phyloP scores from a whole-genome alignment of 2,113 vertebrate genomes.

The Scolopax mira region DNA sequence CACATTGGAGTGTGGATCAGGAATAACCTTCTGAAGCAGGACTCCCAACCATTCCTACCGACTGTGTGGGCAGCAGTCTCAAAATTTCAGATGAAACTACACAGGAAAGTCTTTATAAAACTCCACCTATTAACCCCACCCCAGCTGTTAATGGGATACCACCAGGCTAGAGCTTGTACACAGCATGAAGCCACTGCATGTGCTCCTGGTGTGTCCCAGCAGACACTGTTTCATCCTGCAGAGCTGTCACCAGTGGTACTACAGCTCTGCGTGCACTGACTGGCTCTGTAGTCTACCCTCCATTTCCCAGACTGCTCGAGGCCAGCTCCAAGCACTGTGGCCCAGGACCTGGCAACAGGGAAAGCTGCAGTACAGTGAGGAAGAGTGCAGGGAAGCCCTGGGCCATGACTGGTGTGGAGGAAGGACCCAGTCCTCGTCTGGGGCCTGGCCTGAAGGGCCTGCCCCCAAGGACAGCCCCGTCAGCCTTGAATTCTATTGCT shows the following conservation, averaged over 20 bases:
- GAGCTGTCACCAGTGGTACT: background rate
- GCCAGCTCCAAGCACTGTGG: fast-evolving
- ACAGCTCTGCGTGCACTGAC: fast-evolving
- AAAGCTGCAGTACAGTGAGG: fast-evolving
- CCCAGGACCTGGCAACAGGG: background rate
- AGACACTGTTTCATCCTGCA: background rate
- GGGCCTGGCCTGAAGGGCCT: background rate
- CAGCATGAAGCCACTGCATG: background rate
- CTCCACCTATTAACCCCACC: background rate
- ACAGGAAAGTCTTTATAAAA: background rate
- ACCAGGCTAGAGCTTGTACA: background rate
- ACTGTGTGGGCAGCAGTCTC: background rate
- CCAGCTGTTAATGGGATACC: background rate
- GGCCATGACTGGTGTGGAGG: fast-evolving
- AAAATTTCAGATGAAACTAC: background rate
- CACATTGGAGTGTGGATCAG: background rate
- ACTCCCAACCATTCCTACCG: background rate
- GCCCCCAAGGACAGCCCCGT: background rate
- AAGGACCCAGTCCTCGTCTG: too few species aligned
- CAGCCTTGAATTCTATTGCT: background rate
- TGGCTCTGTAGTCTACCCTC: background rate
- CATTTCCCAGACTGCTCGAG: background rate
- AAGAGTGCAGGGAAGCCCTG: background rate
- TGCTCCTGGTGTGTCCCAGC: background rate
- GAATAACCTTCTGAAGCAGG: background rate